These are phyloP conservation scores for Dasyurus viverrinus DNA, from an alignment of 2,113 vertebrate species.

Conservation along the genomic window DNA sequence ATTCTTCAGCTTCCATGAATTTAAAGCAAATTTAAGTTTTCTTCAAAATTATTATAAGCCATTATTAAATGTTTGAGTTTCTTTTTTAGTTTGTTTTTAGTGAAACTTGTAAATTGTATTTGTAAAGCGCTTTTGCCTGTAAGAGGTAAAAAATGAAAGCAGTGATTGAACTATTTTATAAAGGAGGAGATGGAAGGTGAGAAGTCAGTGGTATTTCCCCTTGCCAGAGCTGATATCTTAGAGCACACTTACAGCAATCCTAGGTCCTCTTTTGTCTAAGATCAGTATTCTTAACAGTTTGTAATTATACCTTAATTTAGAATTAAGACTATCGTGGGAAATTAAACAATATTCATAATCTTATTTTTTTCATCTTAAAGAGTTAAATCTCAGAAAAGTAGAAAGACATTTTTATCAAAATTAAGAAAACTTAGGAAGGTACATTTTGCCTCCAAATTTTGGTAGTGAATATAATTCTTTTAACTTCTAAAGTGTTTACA, in stretches of 20 bases:
- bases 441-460: background rate
- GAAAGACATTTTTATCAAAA: background rate
- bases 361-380: background rate
- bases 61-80: background rate
- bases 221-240: too few relatives aligned
- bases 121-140: background rate
- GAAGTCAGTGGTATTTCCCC: background rate
- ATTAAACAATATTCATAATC: too few relatives aligned
- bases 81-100: background rate
- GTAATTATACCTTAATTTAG: too few relatives aligned
- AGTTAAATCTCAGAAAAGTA: background rate
- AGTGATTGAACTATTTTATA: background rate
- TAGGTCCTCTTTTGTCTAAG: background rate
- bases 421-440: background rate
- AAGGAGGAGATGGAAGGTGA: background rate
- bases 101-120: too few relatives aligned
- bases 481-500: background rate
- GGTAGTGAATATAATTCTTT: background rate
- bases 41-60: background rate
- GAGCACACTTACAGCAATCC: too few relatives aligned
- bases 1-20: too few relatives aligned
- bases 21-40: background rate
- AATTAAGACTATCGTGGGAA: too few relatives aligned
- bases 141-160: background rate
- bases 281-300: background rate